phyloP scores from a whole-genome alignment of 1,140 invertebrate species.

The Venturia canescens region DNA sequence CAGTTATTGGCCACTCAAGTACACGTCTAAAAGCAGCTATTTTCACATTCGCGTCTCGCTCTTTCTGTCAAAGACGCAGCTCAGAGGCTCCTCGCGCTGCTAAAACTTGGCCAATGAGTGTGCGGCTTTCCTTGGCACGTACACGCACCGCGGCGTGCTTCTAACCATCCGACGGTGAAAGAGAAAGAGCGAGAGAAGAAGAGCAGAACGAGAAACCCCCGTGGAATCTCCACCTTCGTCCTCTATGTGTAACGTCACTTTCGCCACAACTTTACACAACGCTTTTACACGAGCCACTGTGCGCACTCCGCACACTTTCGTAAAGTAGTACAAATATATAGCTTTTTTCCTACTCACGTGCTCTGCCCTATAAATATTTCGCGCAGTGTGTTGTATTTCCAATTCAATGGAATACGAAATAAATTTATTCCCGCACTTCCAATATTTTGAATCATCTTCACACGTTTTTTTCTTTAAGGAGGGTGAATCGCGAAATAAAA shows the following conservation, averaged over 20 bases:
- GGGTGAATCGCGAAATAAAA: too few relatives aligned
- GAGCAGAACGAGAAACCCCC: constrained; percentile 53
- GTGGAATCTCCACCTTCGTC: constrained; percentile 52
- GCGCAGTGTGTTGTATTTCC: background rate
- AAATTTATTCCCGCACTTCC: background rate
- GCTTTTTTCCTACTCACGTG: background rate
- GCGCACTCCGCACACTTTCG: too few relatives aligned
- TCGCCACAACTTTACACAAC: constrained; percentile 24
- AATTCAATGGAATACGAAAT: background rate
- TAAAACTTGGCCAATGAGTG: background rate
- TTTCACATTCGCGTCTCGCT: background rate
- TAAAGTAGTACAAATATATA: background rate
- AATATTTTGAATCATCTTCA: too few relatives aligned
- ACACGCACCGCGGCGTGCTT: constrained; percentile 55
- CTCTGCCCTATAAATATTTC: background rate
- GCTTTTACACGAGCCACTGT: background rate
- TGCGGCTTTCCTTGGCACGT: constrained; percentile 43
- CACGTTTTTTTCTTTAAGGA: too few relatives aligned
- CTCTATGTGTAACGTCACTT: constrained; percentile 42
- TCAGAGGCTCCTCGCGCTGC: background rate
- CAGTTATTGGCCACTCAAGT: background rate
- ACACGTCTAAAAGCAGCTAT: background rate
- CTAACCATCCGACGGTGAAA: constrained; percentile 55
- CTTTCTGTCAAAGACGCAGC: background rate
- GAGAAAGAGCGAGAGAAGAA: background rate